Evolutionary conservation across 1,140 invertebrate species (phyloP).

Genomic region (Papilio xuthus): DNA sequence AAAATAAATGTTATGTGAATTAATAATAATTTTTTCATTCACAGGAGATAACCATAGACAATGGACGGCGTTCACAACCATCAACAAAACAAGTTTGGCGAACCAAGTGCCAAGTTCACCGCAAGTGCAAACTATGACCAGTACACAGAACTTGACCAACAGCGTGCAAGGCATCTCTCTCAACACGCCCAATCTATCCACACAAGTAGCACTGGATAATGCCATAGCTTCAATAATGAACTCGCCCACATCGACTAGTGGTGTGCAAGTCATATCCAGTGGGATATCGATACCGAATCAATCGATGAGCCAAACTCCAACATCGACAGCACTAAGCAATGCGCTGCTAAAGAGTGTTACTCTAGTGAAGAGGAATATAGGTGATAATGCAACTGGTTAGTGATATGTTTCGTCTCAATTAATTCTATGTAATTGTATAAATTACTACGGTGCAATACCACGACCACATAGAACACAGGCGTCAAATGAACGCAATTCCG

Average conservation of each 20-base stretch:
- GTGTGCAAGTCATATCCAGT: slow-evolving; percentile 70
- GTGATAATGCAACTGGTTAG: slow-evolving; percentile 63
- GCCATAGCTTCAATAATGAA: slow-evolving; percentile 74
- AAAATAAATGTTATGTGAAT: no score
- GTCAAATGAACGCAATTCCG: no score
- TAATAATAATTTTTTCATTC: slow-evolving; percentile 27
- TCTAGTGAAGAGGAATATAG: slow-evolving; percentile 65
- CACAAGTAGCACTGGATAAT: slow-evolving; percentile 66
- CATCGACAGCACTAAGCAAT: slow-evolving; percentile 53
- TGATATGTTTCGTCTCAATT: background rate
- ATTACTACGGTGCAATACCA: no score
- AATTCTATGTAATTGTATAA: no score
- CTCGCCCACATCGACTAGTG: slow-evolving; percentile 58
- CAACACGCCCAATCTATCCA: slow-evolving; percentile 58
- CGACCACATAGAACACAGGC: no score
- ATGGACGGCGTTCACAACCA: slow-evolving; percentile 66
- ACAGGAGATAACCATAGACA: slow-evolving; percentile 68
- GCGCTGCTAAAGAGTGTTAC: slow-evolving; percentile 69
- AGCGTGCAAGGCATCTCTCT: slow-evolving; percentile 73
- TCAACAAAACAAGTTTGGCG: slow-evolving; percentile 56
- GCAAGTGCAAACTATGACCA: slow-evolving; percentile 51
- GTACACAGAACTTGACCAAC: slow-evolving; percentile 63
- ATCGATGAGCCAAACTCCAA: slow-evolving; percentile 46
- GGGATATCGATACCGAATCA: slow-evolving; percentile 53
- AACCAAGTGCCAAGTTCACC: slow-evolving; percentile 63